Evolutionary conservation across 2,113 vertebrate genomes (phyloP).

Genomic region (Saccopteryx leptura): DNA sequence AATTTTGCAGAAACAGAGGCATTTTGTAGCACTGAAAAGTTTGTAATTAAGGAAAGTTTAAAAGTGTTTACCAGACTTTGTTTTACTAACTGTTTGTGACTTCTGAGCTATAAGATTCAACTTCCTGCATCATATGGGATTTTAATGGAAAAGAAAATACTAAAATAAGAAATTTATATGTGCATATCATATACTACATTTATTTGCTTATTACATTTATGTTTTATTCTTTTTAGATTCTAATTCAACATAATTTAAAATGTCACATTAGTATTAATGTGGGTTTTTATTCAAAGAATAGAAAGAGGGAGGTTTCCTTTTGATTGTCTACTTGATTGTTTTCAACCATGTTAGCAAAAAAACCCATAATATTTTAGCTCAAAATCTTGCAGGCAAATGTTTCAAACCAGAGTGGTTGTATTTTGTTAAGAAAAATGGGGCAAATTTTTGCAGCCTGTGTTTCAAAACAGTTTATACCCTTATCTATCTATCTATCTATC

Average conservation of each 20-base stretch:
- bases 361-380: not conserved
- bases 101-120: constrained; percentile 15
- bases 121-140: constrained; percentile 21
- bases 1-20: constrained; percentile 59
- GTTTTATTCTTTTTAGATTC: constrained; percentile 35
- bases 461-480: not conserved
- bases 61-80: constrained; percentile 58
- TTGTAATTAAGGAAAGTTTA: constrained; percentile 45
- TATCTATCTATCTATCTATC: not conserved
- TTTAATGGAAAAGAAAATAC: constrained; percentile 63
- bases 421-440: constrained; percentile 24
- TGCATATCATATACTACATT: not conserved
- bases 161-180: constrained; percentile 11
- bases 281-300: constrained; percentile 10
- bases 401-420: not conserved
- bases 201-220: constrained; percentile 53
- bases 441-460: not conserved
- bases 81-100: constrained; percentile 24
- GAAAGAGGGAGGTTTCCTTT: constrained; percentile 35
- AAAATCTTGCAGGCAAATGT: constrained; percentile 8
- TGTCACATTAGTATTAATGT: not conserved
- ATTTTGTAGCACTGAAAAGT: constrained; percentile 63
- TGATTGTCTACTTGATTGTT: not conserved
- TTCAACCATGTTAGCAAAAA: not conserved
- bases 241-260: constrained; percentile 6